A percentile compares a stretch with the other conserved stretches of the same genome.
Conservation (phyloP, 2,797 vertebrate genomes). For the Sternarchorhynchus goeldii region DNA sequence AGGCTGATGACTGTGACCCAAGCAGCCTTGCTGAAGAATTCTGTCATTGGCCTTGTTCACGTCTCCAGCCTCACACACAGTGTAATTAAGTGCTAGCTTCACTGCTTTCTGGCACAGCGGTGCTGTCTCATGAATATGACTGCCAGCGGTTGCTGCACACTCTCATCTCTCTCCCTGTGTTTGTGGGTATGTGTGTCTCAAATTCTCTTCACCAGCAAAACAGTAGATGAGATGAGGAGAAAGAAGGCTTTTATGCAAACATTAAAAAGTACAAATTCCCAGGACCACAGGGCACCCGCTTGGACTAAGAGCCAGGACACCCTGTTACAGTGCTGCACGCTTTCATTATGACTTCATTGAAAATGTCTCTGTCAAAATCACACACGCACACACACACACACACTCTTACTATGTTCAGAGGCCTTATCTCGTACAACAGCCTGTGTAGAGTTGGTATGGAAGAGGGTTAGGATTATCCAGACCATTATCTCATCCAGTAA, state of each 20-base stretch:
- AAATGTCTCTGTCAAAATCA: neutral
- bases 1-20: neutral
- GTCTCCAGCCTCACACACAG: constrained; percentile 2
- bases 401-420: neutral
- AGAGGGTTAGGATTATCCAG: neutral
- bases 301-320: neutral
- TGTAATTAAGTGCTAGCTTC: constrained; percentile 23
- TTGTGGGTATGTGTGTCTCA: neutral
- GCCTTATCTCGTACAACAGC: neutral
- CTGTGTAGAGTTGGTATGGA: constrained; percentile 8
- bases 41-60: neutral
- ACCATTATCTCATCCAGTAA: neutral
- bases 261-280: neutral
- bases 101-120: neutral
- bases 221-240: too few relatives aligned
- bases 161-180: neutral
- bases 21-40: neutral
- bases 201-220: neutral
- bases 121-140: constrained; percentile 1
- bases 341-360: constrained; percentile 11
- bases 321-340: neutral
- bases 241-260: neutral
- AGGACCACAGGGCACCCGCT: too few relatives aligned
- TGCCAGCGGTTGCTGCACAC: neutral
- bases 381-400: constrained; percentile 12